Evolutionary conservation across 2,888 invertebrate genomes (phyloP), one percentile per base, ranked within the genome.

Genomic region (Melieria omissa): DNA sequence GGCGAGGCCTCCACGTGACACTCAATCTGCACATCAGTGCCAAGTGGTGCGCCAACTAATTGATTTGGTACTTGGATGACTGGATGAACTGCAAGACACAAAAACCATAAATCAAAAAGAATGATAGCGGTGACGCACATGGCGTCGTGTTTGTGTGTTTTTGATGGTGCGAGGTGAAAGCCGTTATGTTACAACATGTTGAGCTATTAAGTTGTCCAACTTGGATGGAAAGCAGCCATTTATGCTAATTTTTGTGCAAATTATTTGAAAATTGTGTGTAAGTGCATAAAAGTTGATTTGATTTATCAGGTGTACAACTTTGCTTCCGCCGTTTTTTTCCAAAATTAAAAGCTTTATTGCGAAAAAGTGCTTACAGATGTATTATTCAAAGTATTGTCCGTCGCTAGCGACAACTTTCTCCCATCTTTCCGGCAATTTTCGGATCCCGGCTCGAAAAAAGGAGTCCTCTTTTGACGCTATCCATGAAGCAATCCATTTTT

Each of bases 61-160:
- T 96, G 96, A 89, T 95, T 96, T 71, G 96, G 96, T 76, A 96
- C 95, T 88, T 94, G 94, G 84, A 96, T 95, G 82, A 94, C 93
- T 14, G 96, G 96, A 85, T 94, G 93, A 90, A 96, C 96, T 96
- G 90, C 71, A 84, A 82, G 29, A 69, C 57, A 70, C 46, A 58
- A 69, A 62, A 16, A 66, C 60, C 67, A 67, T 67, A 67, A 67
- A 67, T 67, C 67, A 67, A 67, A 67, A 67, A 67, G 67, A 67
- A 67, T 52, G 60, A 42, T 45, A 60, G 29, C 60, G 61, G 52
- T 41, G 41, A 66, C 46, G 10, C 52, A 41, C 12, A 64, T 64
- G 46, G 9, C 29, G 46, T 14, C 60, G 16, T 52, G 49, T 60
- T 5, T 67, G 67, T 67, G 60, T 16, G 14, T 58, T n/a, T 58